Percentiles rank a stretch among this genome's conserved stretches.
These are phyloP conservation scores for Epistrophe eligans DNA, from an alignment of 2,888 invertebrate species.

Conservation along the genomic window DNA sequence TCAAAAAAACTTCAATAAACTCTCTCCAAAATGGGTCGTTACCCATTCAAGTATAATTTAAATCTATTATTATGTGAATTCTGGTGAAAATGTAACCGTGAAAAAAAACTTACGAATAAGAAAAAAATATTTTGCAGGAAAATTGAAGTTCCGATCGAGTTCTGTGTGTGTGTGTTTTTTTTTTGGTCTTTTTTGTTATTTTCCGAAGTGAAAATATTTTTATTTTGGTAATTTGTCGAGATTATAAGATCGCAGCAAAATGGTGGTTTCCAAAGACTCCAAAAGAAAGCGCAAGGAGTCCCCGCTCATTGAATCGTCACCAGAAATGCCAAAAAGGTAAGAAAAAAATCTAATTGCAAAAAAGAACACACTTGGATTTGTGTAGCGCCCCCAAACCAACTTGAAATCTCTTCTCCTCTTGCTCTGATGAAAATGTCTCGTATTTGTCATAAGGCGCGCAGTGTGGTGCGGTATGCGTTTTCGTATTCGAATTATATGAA, in stretches of 20 bases:
- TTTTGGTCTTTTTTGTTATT: conserved; percentile 58
- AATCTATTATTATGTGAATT: conserved; percentile 26
- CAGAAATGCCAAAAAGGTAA: conserved; percentile 84
- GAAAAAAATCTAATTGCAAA: conserved; percentile 57
- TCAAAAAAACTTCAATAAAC: conserved; percentile 37
- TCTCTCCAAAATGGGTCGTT: conserved; percentile 31
- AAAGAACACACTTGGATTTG: conserved; percentile 16
- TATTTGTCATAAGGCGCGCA: conserved; percentile 39
- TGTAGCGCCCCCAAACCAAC: conserved; percentile 63
- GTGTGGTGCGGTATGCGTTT: conserved; percentile 20
- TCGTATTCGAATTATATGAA: conserved; percentile 21
- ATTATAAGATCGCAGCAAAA: conserved; percentile 77
- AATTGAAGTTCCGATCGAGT: conserved; percentile 56
- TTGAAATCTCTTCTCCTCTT: conserved; percentile 40
- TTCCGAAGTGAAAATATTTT: conserved; percentile 68
- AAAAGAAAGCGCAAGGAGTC: conserved; percentile 83
- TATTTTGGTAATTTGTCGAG: conserved; percentile 63
- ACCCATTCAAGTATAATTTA: conserved; percentile 6
- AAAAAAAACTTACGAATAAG: conserved; percentile 77
- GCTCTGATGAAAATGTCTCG: conserved; percentile 50
- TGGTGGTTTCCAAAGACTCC: conserved; percentile 84
- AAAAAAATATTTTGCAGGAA: conserved; percentile 59
- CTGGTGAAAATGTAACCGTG: conserved; percentile 79
- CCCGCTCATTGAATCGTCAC: conserved; percentile 82
- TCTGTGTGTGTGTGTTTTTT: conserved; percentile 36